Base-by-base conservation (phyloP, 2,888 invertebrate genomes). In the Platycnemis pennipes region DNA sequence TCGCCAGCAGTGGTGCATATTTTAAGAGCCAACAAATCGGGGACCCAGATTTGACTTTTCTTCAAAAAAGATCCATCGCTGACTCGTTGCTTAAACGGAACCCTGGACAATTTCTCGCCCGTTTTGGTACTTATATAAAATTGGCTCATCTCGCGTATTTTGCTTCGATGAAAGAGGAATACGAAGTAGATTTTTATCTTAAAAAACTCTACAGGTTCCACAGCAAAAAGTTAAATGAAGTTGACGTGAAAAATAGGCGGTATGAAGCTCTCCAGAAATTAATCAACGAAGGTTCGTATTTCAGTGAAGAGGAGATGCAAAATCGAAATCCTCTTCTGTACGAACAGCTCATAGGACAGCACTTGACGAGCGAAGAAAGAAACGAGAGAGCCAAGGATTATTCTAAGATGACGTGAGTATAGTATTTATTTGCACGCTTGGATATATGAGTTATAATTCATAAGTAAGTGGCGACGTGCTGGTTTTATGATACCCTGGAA, bases 251-350 rank as follows among this genome's bases (percentile, higher is more conserved):
- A 96, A 99, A 99, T 96, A 97, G 99, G 95, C 97, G 99, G 85
- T 99, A 97, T 96, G 97, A 98, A 96, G 99, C 99, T 1, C 96
- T 99, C 96, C 97, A 98, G 95, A 97, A 98, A 95, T 96, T 99
- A 95, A 97, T 98, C 77, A 96, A 97, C 94, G 97, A 98, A 95
- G 97, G 97, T 22, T 97, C 97, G 46, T 99, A 99, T 96, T 99
- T 99, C 96, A 98, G 98, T 96, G 99, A 99, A 96, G 98, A 97
- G 95, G 98, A 99, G 97, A 99, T 99, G 99, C 98, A 99, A 97
- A 98, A 98, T 95, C 97, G 99, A 94, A 98, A 99, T 96, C 99
- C 99, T 0, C 97, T 98, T 94, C 96, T 99, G 0, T 99, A 99
- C 96, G 98, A 99, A 95, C 98, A 99, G 95, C 97, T 99, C 95